Evolutionary conservation across 2,797 vertebrate species (phyloP), one percentile per base, ranked within the genome.

Genomic region (Rhinella marina): DNA sequence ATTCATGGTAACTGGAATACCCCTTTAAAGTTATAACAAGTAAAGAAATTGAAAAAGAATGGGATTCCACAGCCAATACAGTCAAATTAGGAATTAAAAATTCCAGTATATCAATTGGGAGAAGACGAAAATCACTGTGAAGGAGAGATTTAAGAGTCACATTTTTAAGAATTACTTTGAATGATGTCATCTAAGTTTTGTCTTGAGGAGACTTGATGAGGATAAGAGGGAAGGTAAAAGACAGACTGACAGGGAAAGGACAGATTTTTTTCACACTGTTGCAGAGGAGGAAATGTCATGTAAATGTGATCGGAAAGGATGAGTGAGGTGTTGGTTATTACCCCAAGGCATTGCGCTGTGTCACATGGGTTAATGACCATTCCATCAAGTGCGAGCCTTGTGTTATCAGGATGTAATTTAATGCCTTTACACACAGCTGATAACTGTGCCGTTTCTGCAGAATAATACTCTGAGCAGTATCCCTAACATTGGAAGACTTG

Each of bases 281-380:
- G 62, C 27, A 32, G n/a, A 25, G 32, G 57, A 85, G 83, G 83
- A 82, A 82, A 82, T 66, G n/a, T 50, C 68, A 81, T 52, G 32
- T 66, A 23, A 81, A 81, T 75, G 78, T 73, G 78, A 87, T 81
- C 50, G 54, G 85, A 81, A 76, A 61, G 48, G 56, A 77, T 62
- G 57, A 76, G 83, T 62, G 83, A 85, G 57, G 72, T 75, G 11
- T 85, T 25, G 16, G 32, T 75, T 73, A 87, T 87, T 81, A 76
- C 80, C 86, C 86, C 9, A 75, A 82, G 80, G 86, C 79, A 82
- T 64, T 12, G 21, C 56, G 10, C 57, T 23, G 14, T 87, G 86
- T 81, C 86, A 82, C 2, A 82, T 29, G 57, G 86, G 79, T 87
- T 87, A 87, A 82, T 82, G 86, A 82, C 86, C 80, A 62, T 77